Conservation (phyloP, 1,140 invertebrate species). For the Sarcophaga bullata region DNA sequence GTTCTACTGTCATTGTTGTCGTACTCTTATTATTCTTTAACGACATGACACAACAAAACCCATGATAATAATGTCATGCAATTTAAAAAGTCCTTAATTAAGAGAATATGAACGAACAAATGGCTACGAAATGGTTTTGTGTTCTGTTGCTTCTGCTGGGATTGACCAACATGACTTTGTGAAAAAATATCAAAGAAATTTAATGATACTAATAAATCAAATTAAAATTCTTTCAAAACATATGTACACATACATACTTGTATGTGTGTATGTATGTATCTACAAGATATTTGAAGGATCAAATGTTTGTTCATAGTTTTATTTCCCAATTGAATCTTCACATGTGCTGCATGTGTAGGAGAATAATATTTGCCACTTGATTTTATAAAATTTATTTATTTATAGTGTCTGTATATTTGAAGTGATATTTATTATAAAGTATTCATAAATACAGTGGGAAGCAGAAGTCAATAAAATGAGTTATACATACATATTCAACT, state of each 20-base stretch:
- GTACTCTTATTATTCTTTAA: neutral
- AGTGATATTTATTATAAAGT: too few relatives aligned
- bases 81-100: slow-evolving; percentile 15
- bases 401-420: too few relatives aligned
- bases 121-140: neutral
- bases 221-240: slow-evolving; percentile 6
- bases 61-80: slow-evolving; percentile 14
- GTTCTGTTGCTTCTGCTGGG: neutral
- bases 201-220: slow-evolving; percentile 15
- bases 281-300: slow-evolving; percentile 7
- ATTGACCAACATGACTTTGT: slow-evolving; percentile 9
- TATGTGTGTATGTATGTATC: neutral
- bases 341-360: too few relatives aligned
- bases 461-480: too few relatives aligned
- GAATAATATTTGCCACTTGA: too few relatives aligned
- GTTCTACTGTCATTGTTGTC: neutral
- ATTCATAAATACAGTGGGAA: too few relatives aligned
- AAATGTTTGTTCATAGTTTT: neutral
- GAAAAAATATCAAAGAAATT: slow-evolving; percentile 14
- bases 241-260: too few relatives aligned
- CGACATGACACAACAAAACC: neutral
- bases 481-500: too few relatives aligned
- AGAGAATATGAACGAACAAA: slow-evolving; percentile 14
- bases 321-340: too few relatives aligned
- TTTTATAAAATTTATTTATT: too few relatives aligned